These are phyloP conservation scores for Tanytarsus gracilentus DNA, from an alignment of 2,888 invertebrate genomes.

Conservation along the genomic window DNA sequence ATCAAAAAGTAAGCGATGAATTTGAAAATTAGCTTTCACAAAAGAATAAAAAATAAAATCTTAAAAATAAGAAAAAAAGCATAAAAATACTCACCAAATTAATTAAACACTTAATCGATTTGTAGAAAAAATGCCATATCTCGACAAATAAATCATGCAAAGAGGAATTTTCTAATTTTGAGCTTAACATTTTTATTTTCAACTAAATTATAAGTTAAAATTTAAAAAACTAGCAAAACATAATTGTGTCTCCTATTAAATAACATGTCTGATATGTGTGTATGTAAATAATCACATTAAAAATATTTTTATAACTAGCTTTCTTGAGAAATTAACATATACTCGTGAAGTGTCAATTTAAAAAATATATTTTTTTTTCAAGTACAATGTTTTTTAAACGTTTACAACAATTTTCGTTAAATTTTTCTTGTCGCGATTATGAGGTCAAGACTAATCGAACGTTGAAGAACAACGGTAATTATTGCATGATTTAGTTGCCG, in stretches of 20 bases:
- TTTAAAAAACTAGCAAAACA: no score
- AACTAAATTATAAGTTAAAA: no score
- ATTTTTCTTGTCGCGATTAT: background rate
- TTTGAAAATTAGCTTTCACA: background rate
- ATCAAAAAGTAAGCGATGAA: background rate
- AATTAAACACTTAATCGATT: background rate
- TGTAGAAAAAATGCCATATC: no score
- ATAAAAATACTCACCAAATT: conserved; percentile 9
- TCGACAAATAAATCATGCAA: conserved; percentile 10
- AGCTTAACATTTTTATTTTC: no score
- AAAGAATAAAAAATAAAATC: no score
- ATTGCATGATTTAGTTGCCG: conserved; percentile 9
- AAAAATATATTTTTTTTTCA: background rate
- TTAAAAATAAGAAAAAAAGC: no score
- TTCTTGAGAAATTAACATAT: background rate
- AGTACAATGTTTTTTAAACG: no score
- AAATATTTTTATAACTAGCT: no score
- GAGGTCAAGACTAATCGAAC: conserved; percentile 9
- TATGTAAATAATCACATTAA: no score
- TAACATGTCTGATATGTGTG: no score
- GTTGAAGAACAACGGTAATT: background rate
- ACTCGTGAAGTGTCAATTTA: background rate
- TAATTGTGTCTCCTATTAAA: no score
- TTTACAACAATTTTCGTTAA: conserved; percentile 3
- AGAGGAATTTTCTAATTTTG: no score